These are phyloP conservation scores for Saxidomus purpurata DNA, from an alignment of 1,140 invertebrate genomes.

Conservation along the genomic window DNA sequence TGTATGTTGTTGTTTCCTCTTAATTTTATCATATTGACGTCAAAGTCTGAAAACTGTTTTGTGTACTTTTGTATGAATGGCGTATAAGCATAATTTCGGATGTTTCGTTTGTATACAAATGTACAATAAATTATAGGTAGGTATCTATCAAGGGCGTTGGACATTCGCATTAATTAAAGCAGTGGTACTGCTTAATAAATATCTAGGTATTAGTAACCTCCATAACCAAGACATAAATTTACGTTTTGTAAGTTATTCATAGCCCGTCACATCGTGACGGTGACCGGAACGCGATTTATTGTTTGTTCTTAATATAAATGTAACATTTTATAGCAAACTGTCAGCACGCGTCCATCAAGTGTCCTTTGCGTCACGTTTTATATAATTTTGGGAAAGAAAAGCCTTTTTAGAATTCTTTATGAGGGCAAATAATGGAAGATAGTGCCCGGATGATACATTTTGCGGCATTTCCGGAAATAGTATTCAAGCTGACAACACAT, in stretches of 20 bases:
- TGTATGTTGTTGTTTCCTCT: too few species aligned
- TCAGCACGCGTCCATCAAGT: slow-evolving; percentile 1
- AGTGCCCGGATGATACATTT: not conserved
- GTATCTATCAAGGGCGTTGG: too few species aligned
- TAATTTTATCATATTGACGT: too few species aligned
- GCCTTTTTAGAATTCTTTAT: slow-evolving; percentile 13
- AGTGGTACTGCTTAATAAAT: too few species aligned
- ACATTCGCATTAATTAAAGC: too few species aligned
- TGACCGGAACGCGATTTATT: not conserved
- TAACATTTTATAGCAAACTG: not conserved
- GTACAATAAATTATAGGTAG: too few species aligned
- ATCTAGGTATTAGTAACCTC: too few species aligned
- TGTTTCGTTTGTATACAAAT: too few species aligned
- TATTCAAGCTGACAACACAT: not conserved
- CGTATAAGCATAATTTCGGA: too few species aligned
- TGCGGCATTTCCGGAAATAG: not conserved
- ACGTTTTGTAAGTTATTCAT: not conserved
- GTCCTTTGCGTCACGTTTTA: not conserved
- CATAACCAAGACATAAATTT: too few species aligned
- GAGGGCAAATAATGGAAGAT: not conserved
- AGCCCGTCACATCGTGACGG: not conserved
- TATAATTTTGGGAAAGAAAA: not conserved
- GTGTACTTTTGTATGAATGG: too few species aligned
- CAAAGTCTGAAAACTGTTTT: too few species aligned
- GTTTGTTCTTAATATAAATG: slow-evolving; percentile 8